A percentile compares a stretch with the other conserved stretches of the same genome.
Evolutionary conservation across 2,888 invertebrate genomes (phyloP).

Genomic region (Clitarchus hookeri): DNA sequence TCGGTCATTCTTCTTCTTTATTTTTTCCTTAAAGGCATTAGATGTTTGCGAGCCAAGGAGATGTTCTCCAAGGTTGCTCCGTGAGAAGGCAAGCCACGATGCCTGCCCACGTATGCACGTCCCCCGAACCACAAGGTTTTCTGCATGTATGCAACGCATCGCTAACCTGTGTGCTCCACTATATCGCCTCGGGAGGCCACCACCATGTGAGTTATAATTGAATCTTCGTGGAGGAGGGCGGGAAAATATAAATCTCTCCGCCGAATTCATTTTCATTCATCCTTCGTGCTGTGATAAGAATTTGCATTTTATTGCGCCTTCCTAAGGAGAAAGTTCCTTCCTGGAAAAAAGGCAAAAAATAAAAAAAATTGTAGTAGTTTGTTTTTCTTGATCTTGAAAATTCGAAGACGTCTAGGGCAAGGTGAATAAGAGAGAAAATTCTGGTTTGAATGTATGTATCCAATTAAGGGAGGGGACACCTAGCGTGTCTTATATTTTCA

Average conservation of each 20-base stretch:
- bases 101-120: neutral
- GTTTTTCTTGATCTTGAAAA: neutral
- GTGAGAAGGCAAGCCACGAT: neutral
- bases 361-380: neutral
- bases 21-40: conserved; percentile 15
- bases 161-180: neutral
- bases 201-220: neutral
- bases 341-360: neutral
- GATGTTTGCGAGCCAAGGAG: conserved; percentile 21
- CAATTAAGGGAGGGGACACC: neutral
- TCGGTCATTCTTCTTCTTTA: conserved; percentile 18
- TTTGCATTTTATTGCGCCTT: conserved; percentile 23
- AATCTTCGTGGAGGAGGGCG: neutral
- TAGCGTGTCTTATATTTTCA: neutral
- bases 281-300: conserved; percentile 18
- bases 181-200: too few relatives aligned
- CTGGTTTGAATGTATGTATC: neutral
- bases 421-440: neutral
- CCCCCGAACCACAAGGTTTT: neutral
- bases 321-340: conserved; percentile 3
- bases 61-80: neutral
- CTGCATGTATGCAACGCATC: neutral
- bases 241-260: neutral
- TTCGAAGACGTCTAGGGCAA: neutral
- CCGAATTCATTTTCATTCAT: conserved; percentile 1